Evolutionary conservation across 1,140 invertebrate species (phyloP), one percentile per base, ranked within the genome.

Genomic region (Bombus soroeensis): DNA sequence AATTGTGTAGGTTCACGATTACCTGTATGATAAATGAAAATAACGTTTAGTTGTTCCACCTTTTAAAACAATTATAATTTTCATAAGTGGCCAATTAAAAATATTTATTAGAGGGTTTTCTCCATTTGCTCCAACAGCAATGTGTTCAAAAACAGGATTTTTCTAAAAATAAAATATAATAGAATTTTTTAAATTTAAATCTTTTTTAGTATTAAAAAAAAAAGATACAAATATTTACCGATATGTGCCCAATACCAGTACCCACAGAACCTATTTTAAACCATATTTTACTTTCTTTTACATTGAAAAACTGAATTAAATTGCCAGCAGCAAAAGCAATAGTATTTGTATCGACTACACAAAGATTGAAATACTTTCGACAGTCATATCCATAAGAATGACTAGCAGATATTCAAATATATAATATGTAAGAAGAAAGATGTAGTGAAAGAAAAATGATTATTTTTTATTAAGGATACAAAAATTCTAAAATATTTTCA

Each of bases 381-480:
- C 97, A 98, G 92, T 98, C 97, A 92, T 98, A 98, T n/a, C 98
- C 98, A 94, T 97, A 98, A 0, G 98, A 98, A 95, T 98, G 95
- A 94, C 97, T 98, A 81, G 74, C 57, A 39, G 37, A 71, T 77
- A 18, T 85, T 83, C 76, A 90, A 83, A 47, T 79, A 81, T 79
- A 66, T 66, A 34, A 34, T 82, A 74, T 81, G 25, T 72, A 72
- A 39, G 41, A 32, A 43, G 47, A 70, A 79, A 47, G n/a, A 85
- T 47, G 32, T 15, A 34, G 28, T 25, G 32, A 18, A 64, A 6
- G 47, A 64, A 59, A 71, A 77, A n/a, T 41, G 72, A n/a, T 57
- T 47, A 32, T 47, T 43, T 53, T 34, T 68, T 66, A 71, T 74
- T 18, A 93, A 95, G 94, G 94, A 94, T 95, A 95, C 94, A 93